Percentiles rank a stretch among this genome's conserved stretches.
Evolutionary conservation across 1,140 invertebrate genomes (phyloP).

Genomic region (Drosophila ogumai): DNA sequence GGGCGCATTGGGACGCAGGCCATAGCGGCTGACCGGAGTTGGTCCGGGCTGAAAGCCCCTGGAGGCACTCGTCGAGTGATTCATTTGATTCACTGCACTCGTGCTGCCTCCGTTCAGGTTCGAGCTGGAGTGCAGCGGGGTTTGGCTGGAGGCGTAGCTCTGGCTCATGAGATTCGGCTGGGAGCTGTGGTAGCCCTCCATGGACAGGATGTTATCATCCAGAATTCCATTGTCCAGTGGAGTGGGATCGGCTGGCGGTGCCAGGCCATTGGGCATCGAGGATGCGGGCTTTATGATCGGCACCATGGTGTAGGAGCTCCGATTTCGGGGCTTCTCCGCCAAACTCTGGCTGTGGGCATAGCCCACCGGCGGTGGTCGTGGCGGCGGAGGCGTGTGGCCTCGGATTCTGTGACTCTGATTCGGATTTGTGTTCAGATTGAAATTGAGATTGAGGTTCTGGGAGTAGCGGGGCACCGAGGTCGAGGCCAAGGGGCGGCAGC

Average conservation of each 20-base stretch:
- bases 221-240: slow-evolving; percentile 21
- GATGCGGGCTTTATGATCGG: slow-evolving; percentile 75
- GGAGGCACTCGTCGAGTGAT: slow-evolving; percentile 3
- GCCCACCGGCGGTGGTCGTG: slow-evolving; percentile 69
- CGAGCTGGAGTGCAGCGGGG: slow-evolving; percentile 36
- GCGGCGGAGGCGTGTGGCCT: slow-evolving; percentile 66
- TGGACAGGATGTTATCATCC: slow-evolving; percentile 38
- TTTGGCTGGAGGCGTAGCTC: slow-evolving; percentile 27
- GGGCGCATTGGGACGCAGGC: slow-evolving; percentile 54
- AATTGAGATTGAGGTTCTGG: slow-evolving; percentile 52
- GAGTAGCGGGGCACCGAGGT: slow-evolving; percentile 80
- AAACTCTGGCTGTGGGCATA: slow-evolving; percentile 50
- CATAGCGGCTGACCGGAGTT: slow-evolving; percentile 44
- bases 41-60: slow-evolving; percentile 37
- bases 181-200: slow-evolving; percentile 71
- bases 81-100: slow-evolving; percentile 24
- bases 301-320: slow-evolving; percentile 67
- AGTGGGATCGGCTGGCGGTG: slow-evolving; percentile 19
- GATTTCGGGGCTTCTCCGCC: slow-evolving; percentile 41
- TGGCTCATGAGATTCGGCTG: slow-evolving; percentile 76
- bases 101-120: slow-evolving; percentile 49
- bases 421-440: slow-evolving; percentile 16
- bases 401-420: slow-evolving; percentile 20
- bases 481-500: slow-evolving; percentile 69
- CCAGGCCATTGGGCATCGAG: slow-evolving; percentile 79